Conservation (phyloP, 1,140 invertebrate species). For the Hydropsyche tenuis region DNA sequence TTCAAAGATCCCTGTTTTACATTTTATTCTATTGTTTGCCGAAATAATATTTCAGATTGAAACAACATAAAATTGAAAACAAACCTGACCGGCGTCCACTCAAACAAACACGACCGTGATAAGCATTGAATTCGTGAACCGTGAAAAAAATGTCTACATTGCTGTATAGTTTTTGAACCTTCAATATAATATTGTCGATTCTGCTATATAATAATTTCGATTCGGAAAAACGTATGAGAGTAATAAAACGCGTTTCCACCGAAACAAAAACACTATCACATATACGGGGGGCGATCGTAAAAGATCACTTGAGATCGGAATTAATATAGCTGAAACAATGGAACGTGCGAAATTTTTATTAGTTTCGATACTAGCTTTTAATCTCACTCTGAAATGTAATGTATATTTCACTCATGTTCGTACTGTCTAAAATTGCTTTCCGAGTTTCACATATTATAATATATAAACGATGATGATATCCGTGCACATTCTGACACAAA, state of each 20-base stretch:
- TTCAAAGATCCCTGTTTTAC: constrained; percentile 15
- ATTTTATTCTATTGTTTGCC: constrained; percentile 10
- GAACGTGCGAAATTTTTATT: no score
- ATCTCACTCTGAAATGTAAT: no score
- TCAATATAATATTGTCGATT: background rate
- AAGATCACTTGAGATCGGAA: no score
- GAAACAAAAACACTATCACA: no score
- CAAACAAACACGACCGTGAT: no score
- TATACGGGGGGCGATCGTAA: no score
- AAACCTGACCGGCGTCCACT: background rate
- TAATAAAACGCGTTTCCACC: background rate
- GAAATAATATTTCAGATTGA: constrained; percentile 16
- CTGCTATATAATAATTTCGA: background rate
- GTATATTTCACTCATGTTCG: background rate
- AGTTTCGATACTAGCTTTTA: no score
- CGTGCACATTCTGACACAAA: background rate
- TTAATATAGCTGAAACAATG: no score
- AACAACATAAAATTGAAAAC: constrained; percentile 7
- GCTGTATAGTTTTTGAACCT: background rate
- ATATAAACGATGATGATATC: background rate
- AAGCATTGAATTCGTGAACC: background rate
- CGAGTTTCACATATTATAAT: background rate
- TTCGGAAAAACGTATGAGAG: background rate
- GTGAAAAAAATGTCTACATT: background rate
- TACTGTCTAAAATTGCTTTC: background rate